Conservation (phyloP, 2,113 vertebrate genomes). For the Oryzias curvinotus region DNA sequence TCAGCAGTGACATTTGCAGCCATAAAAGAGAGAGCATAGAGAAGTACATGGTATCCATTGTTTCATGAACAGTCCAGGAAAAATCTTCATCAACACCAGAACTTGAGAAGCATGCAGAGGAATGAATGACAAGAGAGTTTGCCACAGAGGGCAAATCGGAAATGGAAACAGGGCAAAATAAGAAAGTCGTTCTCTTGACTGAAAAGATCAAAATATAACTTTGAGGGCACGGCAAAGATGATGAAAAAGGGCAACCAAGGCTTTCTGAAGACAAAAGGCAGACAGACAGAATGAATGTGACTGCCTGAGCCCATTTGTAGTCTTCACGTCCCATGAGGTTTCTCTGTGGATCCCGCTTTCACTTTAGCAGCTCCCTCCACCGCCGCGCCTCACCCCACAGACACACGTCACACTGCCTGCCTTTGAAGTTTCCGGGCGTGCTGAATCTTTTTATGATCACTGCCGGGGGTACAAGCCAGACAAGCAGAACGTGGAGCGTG, state of each 20-base stretch:
- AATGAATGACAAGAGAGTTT: slow-evolving; percentile 29
- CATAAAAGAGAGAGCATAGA: neutral
- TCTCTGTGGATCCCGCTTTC: slow-evolving; percentile 28
- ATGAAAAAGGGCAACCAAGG: slow-evolving; percentile 31
- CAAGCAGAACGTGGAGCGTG: slow-evolving; percentile 45
- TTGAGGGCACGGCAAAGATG: slow-evolving; percentile 47
- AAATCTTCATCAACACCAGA: slow-evolving; percentile 1
- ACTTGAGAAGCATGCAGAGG: slow-evolving; percentile 6
- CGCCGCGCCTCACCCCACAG: slow-evolving; percentile 8
- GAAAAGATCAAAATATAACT: slow-evolving; percentile 58
- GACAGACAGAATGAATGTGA: slow-evolving; percentile 38
- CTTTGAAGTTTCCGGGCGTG: slow-evolving; percentile 66
- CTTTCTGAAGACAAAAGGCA: slow-evolving; percentile 31
- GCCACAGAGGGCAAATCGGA: slow-evolving; percentile 18
- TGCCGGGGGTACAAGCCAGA: slow-evolving; percentile 55
- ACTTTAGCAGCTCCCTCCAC: slow-evolving; percentile 20
- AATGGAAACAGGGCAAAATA: slow-evolving; percentile 37
- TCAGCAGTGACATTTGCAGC: slow-evolving; percentile 42
- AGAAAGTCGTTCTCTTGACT: slow-evolving; percentile 28
- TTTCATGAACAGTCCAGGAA: slow-evolving; percentile 38
- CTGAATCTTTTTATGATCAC: slow-evolving; percentile 55
- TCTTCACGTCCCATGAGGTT: slow-evolving; percentile 42
- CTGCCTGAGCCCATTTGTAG: slow-evolving; percentile 37
- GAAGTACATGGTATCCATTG: slow-evolving; percentile 14
- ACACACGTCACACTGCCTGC: slow-evolving; percentile 39